Evolutionary conservation across 2,797 vertebrate species (phyloP).

Genomic region (Remorina albescens): DNA sequence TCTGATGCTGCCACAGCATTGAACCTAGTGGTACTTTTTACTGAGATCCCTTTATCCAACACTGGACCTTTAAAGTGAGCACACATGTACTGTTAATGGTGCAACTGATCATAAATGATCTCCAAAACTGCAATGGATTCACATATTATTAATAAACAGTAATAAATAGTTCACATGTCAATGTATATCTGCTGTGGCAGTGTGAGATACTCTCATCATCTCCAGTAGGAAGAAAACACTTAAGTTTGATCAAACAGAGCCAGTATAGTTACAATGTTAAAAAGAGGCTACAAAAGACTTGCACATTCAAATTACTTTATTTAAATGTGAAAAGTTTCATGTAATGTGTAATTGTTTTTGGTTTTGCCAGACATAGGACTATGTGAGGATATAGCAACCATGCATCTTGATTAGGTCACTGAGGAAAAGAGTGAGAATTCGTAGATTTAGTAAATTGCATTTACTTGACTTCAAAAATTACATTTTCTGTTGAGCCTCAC

Average conservation of each 20-base stretch:
- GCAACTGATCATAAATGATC: background rate
- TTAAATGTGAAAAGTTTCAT: background rate
- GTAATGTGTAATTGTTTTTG: background rate
- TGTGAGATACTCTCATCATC: background rate
- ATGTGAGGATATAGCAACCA: no score
- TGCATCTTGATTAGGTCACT: background rate
- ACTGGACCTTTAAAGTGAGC: background rate
- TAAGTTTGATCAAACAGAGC: background rate
- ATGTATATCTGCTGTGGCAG: background rate
- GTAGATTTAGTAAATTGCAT: background rate
- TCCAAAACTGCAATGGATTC: background rate
- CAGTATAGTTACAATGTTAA: background rate
- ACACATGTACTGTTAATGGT: background rate
- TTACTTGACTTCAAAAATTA: background rate
- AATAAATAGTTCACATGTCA: background rate
- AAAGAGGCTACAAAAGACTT: background rate
- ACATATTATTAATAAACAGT: background rate
- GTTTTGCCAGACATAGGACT: background rate
- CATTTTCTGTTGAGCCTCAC: background rate
- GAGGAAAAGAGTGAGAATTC: background rate
- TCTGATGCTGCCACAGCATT: no score
- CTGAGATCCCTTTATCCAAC: no score
- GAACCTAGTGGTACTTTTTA: no score
- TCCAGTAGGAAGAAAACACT: background rate
- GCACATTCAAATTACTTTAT: no score